Evolutionary conservation across 2,888 invertebrate species (phyloP).

Genomic region (Frankliniella fusca): DNA sequence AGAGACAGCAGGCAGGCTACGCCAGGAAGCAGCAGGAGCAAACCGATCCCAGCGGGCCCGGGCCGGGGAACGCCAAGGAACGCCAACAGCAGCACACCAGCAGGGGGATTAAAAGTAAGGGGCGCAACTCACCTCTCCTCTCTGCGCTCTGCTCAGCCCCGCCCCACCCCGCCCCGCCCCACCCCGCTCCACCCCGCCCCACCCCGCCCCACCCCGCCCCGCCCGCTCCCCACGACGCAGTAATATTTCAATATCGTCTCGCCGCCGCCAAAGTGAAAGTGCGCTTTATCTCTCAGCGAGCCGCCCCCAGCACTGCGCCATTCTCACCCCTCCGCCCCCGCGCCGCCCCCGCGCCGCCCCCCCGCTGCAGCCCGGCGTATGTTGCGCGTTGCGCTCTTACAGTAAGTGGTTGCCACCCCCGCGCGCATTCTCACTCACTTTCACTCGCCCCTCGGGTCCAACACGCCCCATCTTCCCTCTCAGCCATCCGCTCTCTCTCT

Average conservation of each 20-base stretch:
- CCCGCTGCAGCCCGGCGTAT: neutral
- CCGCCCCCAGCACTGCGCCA: neutral
- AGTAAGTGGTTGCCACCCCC: neutral
- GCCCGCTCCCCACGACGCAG: neutral
- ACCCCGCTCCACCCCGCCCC: neutral
- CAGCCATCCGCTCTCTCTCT: neutral
- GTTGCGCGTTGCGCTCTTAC: neutral
- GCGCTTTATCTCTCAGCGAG: neutral
- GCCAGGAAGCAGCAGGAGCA: neutral
- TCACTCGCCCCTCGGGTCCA: neutral
- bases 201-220: neutral
- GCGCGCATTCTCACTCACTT: neutral
- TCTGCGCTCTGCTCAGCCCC: neutral
- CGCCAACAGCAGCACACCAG: neutral
- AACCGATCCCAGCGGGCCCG: neutral
- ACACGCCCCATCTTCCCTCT: neutral
- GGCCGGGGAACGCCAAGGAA: neutral
- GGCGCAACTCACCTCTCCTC: neutral
- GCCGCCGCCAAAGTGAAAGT: slow-evolving; percentile 21
- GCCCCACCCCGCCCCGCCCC: neutral
- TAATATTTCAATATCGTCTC: slow-evolving; percentile 14
- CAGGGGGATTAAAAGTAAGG: neutral
- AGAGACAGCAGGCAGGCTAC: neutral
- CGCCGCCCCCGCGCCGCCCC: neutral
- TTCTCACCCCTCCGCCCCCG: neutral